Evolutionary conservation across 2,113 vertebrate species (phyloP).

Genomic region (Merops nubicus): DNA sequence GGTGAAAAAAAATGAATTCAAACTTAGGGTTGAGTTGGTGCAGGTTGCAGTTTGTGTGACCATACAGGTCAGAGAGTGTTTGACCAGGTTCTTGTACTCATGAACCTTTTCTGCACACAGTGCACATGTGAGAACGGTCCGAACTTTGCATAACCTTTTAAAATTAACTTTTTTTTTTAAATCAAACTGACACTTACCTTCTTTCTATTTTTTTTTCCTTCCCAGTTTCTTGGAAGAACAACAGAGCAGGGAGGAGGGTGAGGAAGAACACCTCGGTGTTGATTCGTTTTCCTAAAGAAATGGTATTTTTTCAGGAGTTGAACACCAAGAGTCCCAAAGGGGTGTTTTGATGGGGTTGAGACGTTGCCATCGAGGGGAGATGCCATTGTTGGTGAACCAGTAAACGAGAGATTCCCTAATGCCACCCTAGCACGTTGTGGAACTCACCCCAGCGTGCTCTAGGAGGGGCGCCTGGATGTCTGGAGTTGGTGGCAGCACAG

Average conservation of each 20-base stretch:
- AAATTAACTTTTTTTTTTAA: too few species aligned
- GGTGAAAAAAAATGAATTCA: background rate
- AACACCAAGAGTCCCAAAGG: background rate
- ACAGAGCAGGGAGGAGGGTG: background rate
- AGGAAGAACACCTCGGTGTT: background rate
- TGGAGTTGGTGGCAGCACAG: background rate
- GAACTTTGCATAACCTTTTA: background rate
- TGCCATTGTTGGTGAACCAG: background rate
- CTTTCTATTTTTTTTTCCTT: background rate
- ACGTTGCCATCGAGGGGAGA: background rate
- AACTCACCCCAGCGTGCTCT: background rate
- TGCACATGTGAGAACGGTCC: background rate
- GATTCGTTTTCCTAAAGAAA: background rate
- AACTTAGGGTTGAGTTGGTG: background rate
- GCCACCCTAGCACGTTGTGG: background rate
- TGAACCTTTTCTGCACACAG: background rate
- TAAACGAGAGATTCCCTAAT: background rate
- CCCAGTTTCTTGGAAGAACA: background rate
- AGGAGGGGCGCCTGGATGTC: background rate
- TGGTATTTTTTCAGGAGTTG: fast-evolving
- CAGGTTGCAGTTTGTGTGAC: background rate
- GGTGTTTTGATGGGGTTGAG: background rate
- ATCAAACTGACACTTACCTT: background rate
- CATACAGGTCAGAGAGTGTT: background rate
- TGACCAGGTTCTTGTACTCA: background rate